These are phyloP conservation scores for Drosophila arawakana DNA, from an alignment of 1,140 invertebrate species.

Conservation along the genomic window DNA sequence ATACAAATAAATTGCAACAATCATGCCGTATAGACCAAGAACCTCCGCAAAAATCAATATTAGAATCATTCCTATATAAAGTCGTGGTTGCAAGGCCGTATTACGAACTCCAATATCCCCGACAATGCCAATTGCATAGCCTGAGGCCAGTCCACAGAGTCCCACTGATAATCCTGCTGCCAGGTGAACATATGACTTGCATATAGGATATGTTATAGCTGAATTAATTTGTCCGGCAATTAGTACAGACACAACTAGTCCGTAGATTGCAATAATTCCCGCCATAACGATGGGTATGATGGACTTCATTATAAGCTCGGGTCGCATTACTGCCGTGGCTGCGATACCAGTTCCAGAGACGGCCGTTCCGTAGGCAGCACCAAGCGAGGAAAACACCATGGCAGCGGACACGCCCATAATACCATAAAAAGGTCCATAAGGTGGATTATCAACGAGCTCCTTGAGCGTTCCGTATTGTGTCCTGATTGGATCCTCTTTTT, in stretches of 20 bases:
- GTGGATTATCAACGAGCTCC: not conserved
- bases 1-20: conserved; percentile 96
- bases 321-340: conserved; percentile 66
- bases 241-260: conserved; percentile 95
- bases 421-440: conserved; percentile 91
- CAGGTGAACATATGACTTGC: conserved; percentile 93
- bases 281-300: conserved; percentile 74
- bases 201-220: conserved; percentile 85
- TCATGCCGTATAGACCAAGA: conserved; percentile 96
- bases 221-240: conserved; percentile 89
- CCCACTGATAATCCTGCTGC: conserved; percentile 96
- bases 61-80: conserved; percentile 98
- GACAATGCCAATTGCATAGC: conserved; percentile 96
- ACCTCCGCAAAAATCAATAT: conserved; percentile 99
- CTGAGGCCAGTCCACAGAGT: conserved; percentile 94
- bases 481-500: not conserved
- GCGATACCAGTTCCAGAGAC: conserved; percentile 66
- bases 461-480: not conserved
- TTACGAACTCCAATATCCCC: conserved; percentile 96
- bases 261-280: conserved; percentile 89
- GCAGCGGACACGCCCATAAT: conserved; percentile 98
- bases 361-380: conserved; percentile 69
- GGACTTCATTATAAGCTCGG: conserved; percentile 73
- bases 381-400: conserved; percentile 91
- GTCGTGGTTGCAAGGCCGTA: conserved; percentile 95